Base-by-base conservation (phyloP, 2,888 invertebrate genomes). In the Ophioninae sp. region DNA sequence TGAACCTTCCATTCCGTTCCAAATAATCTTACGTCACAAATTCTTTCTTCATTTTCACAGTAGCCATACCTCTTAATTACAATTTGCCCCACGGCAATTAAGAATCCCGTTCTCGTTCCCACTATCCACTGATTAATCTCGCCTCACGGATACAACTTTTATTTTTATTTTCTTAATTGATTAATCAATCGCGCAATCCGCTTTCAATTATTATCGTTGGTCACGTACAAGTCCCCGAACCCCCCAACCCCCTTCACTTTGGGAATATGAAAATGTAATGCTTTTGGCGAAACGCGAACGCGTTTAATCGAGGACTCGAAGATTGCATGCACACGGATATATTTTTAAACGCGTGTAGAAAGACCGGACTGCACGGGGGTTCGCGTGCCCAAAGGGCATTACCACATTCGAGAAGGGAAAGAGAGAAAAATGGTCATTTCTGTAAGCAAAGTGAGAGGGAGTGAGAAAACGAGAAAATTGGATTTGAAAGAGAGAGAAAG, bases 371-470 rank as follows among this genome's bases (percentile, higher is more conserved):
- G 51, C 67, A 76, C 64, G 61, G 44, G 73, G 79, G 83, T 79
- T 87, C 85, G 87, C 87, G 87, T 87, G 87, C 87, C 85, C 84
- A 83, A 81, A 84, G 77, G 83, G 84, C 84, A 87, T 87, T 87
- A 87, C 83, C 85, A 76, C 81, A 81, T 80, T 78, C 68, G 63
- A 69, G 61, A n/a, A 74, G 63, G 68, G 17, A 51, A 17, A 51
- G 51, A 51, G 51, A 51, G 51, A 51, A 51, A 51, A 51, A 51
- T 51, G 5, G 17, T 17, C 17, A 51, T 51, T 13, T 17, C 13
- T 51, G 17, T 51, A 51, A 17, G 44, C 44, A 44, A 13, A 51
- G 13, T 13, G 0, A 10, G 44, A 13, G 44, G 10, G 13, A 51
- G 44, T 0, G 13, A 51, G 44, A 51, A 3, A 51, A 41, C 1